Evolutionary conservation across 92 coral and sea anemone species (phyloP).

Genomic region (Epizoanthus stellaris): DNA sequence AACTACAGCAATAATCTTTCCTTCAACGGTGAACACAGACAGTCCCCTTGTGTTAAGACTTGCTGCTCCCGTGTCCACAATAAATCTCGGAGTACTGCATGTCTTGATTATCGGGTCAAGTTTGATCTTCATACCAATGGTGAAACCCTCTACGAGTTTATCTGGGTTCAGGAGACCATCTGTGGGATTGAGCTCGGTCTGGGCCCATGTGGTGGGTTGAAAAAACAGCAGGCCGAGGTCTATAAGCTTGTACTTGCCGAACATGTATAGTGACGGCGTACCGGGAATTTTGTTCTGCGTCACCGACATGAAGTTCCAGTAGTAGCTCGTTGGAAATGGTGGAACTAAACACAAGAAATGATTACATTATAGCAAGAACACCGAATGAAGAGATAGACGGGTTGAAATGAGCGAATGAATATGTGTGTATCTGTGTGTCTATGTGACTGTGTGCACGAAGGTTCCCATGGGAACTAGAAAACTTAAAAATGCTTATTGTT

Average conservation of each 20-base stretch:
- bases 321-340: slow-evolving; percentile 87
- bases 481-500: no score
- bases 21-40: slow-evolving; percentile 77
- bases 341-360: slow-evolving; percentile 56
- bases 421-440: no score
- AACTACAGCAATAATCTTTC: slow-evolving; percentile 64
- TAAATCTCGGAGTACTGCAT: slow-evolving; percentile 74
- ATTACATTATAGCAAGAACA: no score
- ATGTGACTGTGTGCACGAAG: no score
- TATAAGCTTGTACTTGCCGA: slow-evolving; percentile 70
- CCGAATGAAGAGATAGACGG: no score
- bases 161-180: slow-evolving; percentile 86
- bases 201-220: slow-evolving; percentile 68
- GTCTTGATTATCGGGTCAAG: slow-evolving; percentile 60
- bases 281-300: slow-evolving; percentile 72
- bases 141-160: slow-evolving; percentile 67
- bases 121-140: slow-evolving; percentile 87
- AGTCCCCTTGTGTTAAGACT: slow-evolving; percentile 80
- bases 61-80: slow-evolving; percentile 89
- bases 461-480: no score
- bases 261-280: slow-evolving; percentile 68
- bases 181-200: slow-evolving; percentile 59
- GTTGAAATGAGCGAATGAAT: no score
- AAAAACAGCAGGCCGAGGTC: slow-evolving; percentile 81
- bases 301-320: slow-evolving; percentile 92